Evolutionary conservation across 2,888 invertebrate species (phyloP), one percentile per base, ranked within the genome.

Genomic region (Cephus spinipes): DNA sequence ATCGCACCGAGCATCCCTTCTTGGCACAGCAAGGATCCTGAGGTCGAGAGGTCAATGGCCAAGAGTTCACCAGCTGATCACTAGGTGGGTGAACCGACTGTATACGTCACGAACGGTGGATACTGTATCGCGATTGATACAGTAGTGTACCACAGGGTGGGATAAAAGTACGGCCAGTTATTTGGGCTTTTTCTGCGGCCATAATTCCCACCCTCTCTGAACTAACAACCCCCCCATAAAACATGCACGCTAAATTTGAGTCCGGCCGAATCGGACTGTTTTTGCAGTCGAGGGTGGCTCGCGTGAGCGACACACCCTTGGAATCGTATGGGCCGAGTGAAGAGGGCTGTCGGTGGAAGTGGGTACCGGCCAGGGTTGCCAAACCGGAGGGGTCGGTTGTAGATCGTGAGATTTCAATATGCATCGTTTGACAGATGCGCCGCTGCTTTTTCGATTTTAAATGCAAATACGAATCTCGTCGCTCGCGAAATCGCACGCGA

Each of bases 21-120:
- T 94, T 55, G 95, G 95, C 11, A 93, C 95, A 0, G 94, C 94
- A 68, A 93, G 94, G 79, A 92, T 94, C 77, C 91, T 95, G 78
- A 92, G 95, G 79, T 92, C 93, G 78, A 92, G 92, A 68, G 96
- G 96, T 3, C 95, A 95, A 88, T 92, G 93, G 85, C 94, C 95
- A 3, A 92, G 95, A 83, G 92, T 95, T 79, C 93, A 95, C 86
- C 95, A 95, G 88, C 90, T 95, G 68, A 91, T 95, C 68, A 94
- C 94, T 35, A 94, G 95, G 95, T 95, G 84, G 88, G 88, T 76
- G 6, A 4, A 55, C 40, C 40, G 1, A 23, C 6, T 9, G 2
- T 36, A 4, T 76, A 55, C 68, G 31, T 32, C 76, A 35, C n/a
- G 34, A 73, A 9, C 23, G 40, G 0, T 23, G 23, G 6, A 55